Evolutionary conservation across 2,888 invertebrate genomes (phyloP), one percentile per base, ranked within the genome.

Genomic region (Conus canariensis): DNA sequence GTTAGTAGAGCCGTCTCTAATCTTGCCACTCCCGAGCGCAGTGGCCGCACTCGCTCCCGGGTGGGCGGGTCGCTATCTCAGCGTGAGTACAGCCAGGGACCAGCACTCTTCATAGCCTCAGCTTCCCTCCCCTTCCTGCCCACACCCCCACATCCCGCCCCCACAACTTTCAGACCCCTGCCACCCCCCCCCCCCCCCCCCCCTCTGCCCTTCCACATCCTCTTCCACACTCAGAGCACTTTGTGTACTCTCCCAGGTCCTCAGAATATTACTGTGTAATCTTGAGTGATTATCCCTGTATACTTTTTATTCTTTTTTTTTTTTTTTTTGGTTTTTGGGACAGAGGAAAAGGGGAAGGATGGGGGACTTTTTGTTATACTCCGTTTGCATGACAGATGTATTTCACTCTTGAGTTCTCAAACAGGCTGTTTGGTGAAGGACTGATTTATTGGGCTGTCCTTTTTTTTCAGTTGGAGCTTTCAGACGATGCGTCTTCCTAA

Each of bases 31-130:
- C 97, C 96, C 94, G 98, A 97, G 90, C 93, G 96, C 91, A 94
- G 96, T 91, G 94, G 95, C 91, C 95, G 96, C 87, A 97, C 97
- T 94, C 97, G 97, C 93, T 97, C 96, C 95, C 97, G 97, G 93
- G 97, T 98, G 4, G 98, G 98, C 30, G 98, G 98, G 16, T 98
- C 98, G 3, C 98, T 98, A 95, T 99, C 99, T 83, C 99, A 99
- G 97, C 99, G 98, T 98, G 97, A 97, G 98, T 96, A 93, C 90
- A 10, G 22, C 22, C 77, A 88, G 82, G 77, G 77, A 74, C 59
- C 89, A 12, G 59, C 56, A 60, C 60, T 82, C 82, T 30, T 80
- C 8, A 22, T 77, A 16, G 77, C 30, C 8, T 10, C 70, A 16
- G 19, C 70, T 22, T 22, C 70, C 70, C 8, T 70, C 22, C 22